Evolutionary conservation across 2,888 invertebrate species (phyloP).

Genomic region (Chorisops tibialis): DNA sequence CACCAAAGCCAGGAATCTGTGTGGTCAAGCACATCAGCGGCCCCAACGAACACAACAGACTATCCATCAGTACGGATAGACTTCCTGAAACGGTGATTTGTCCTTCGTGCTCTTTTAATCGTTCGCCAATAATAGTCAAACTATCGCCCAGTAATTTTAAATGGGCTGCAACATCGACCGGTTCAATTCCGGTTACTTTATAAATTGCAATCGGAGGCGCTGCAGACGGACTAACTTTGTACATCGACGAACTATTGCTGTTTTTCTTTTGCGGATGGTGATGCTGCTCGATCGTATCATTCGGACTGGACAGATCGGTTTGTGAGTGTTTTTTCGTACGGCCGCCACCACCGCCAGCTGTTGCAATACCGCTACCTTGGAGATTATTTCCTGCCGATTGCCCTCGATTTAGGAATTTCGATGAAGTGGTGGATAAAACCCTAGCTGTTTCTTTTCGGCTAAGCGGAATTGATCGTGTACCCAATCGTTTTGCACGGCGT

Average conservation of each 20-base stretch:
- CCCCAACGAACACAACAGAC: constrained; percentile 84
- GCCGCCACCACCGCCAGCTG: background rate
- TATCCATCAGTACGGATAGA: constrained; percentile 87
- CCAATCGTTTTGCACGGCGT: constrained; percentile 71
- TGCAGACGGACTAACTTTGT: constrained; percentile 10
- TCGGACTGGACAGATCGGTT: constrained; percentile 30
- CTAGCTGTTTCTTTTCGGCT: constrained; percentile 6
- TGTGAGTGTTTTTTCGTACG: constrained; percentile 26
- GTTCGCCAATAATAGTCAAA: constrained; percentile 86
- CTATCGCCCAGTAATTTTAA: constrained; percentile 89
- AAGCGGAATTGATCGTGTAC: constrained; percentile 39
- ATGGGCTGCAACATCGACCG: constrained; percentile 90
- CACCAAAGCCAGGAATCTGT: constrained; percentile 73
- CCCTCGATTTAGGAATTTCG: constrained; percentile 32
- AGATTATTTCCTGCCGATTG: background rate
- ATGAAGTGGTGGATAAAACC: background rate
- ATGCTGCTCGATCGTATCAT: constrained; percentile 16
- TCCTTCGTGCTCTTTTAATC: constrained; percentile 91
- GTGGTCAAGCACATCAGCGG: constrained; percentile 83
- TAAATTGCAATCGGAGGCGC: constrained; percentile 48
- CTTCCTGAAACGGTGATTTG: constrained; percentile 95
- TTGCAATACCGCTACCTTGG: background rate
- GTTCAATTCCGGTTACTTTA: constrained; percentile 70
- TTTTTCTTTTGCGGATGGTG: background rate
- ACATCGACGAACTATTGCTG: background rate